Base-by-base conservation (phyloP, 2,797 vertebrate species). In the Spondyliosoma cantharus region DNA sequence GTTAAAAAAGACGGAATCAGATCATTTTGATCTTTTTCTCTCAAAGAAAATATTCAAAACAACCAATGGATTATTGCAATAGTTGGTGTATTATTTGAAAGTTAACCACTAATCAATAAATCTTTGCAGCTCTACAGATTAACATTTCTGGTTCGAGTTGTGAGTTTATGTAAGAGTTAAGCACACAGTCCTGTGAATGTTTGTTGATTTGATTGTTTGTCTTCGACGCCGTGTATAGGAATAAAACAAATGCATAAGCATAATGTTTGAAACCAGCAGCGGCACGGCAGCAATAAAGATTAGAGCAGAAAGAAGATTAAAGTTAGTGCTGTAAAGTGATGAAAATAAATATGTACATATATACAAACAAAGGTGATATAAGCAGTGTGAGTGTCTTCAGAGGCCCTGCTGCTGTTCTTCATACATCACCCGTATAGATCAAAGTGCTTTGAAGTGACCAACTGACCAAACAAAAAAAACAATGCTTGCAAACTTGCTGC, bases 221-320 rank as follows among this genome's bases (percentile, higher is more conserved):
- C 65, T 63, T 59, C 20, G 3, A 54, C 3, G 19, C 59, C 1
- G 14, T 71, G 65, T 76, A 27, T 13, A 56, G 29, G 24, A 70
- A 63, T 53, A 59, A 56, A 57, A 73, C 1, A 0, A 17, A 60
- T 63, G n/a, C 57, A 76, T 61, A 71, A 72, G 57, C 49, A 81
- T 71, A 46, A 85, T 82, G 64, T 82, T 64, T 74, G 24, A 73
- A 76, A 78, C 16, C 50, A 81, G 49, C 67, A 81, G 52, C 67
- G 61, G 60, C 74, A 59, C 4, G 16, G 50, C 46, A 71, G 71
- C 11, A 76, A 67, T 76, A 63, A 54, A 86, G 80, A 91, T 88
- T 79, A 84, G 65, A 85, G 81, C 49, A 72, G 54, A 76, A 64
- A 65, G 82, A 75, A 83, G 65, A 91, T 85, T 82, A 87, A 89